A percentile compares a stretch with the other conserved stretches of the same genome.
phyloP scores from a whole-genome alignment of 1,140 invertebrate genomes.

The Solen grandis region DNA sequence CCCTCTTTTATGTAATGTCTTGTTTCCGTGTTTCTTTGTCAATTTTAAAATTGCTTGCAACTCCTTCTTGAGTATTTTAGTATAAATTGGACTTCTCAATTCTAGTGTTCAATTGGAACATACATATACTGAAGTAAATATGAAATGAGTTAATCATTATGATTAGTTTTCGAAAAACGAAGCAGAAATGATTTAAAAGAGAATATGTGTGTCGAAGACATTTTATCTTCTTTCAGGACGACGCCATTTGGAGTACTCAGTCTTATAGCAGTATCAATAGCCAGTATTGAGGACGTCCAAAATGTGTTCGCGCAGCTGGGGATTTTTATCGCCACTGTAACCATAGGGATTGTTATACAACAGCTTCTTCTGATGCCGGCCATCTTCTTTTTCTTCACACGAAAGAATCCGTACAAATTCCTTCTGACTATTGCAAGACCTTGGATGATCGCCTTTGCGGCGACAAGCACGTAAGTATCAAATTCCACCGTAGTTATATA shows the following conservation, averaged over 20 bases:
- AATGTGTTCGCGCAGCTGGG: slow-evolving; percentile 91
- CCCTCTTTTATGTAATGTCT: too few species aligned
- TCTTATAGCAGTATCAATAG: slow-evolving; percentile 95
- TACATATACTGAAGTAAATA: too few species aligned
- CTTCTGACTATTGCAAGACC: slow-evolving; percentile 90
- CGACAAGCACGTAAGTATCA: slow-evolving; percentile 85
- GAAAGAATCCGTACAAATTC: slow-evolving; percentile 93
- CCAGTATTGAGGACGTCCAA: slow-evolving; percentile 89
- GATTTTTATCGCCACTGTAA: slow-evolving; percentile 92
- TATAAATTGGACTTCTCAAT: too few species aligned
- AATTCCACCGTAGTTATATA: background rate
- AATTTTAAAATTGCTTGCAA: too few species aligned
- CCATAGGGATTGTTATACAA: slow-evolving; percentile 92
- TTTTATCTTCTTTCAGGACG: too few species aligned
- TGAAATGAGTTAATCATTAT: too few species aligned
- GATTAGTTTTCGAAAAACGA: too few species aligned
- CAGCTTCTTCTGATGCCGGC: slow-evolving; percentile 91
- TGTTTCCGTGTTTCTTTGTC: too few species aligned
- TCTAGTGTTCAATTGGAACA: too few species aligned
- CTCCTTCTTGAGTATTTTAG: too few species aligned
- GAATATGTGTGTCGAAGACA: too few species aligned
- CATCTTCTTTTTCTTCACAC: slow-evolving; percentile 91
- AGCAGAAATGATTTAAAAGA: too few species aligned
- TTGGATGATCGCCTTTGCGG: slow-evolving; percentile 94
- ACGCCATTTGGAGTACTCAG: slow-evolving; percentile 93